phyloP scores from a whole-genome alignment of 2,797 vertebrate species.

The Choloepus didactylus region DNA sequence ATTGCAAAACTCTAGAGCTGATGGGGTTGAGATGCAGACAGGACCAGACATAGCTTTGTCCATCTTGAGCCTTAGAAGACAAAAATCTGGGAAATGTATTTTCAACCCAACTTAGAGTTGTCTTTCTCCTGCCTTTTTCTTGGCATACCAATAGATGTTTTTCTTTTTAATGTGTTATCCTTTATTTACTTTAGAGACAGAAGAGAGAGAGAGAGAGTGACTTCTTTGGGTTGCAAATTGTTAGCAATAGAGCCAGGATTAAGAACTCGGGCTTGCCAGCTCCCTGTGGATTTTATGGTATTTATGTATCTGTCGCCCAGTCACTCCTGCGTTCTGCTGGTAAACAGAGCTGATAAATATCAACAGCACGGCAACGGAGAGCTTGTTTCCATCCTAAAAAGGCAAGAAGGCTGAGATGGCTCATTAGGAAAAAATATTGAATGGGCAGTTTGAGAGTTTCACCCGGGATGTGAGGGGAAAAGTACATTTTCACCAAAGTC shows the following conservation, averaged over 20 bases:
- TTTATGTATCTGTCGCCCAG: background rate
- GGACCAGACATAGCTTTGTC: background rate
- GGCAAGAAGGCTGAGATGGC: background rate
- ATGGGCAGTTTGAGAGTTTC: background rate
- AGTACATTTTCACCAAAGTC: background rate
- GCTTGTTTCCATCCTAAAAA: background rate
- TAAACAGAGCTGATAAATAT: conserved; percentile 36
- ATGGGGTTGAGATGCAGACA: background rate
- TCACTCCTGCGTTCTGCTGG: background rate
- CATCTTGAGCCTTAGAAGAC: background rate
- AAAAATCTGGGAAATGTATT: background rate
- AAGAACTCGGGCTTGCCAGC: background rate
- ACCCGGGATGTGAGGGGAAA: background rate
- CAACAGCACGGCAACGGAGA: background rate
- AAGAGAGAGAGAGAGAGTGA: conserved; percentile 43
- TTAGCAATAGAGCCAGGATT: conserved; percentile 39
- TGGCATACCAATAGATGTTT: background rate
- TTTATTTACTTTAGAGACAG: conserved; percentile 69
- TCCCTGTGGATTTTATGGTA: conserved; percentile 34
- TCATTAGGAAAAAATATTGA: conserved; percentile 64
- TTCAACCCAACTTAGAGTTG: background rate
- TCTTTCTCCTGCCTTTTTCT: background rate
- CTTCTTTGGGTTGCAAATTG: conserved; percentile 43
- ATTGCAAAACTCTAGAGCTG: background rate
- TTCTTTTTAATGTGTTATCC: conserved; percentile 14